phyloP scores from a whole-genome alignment of 2,113 vertebrate genomes.

The Crotophaga sulcirostris region DNA sequence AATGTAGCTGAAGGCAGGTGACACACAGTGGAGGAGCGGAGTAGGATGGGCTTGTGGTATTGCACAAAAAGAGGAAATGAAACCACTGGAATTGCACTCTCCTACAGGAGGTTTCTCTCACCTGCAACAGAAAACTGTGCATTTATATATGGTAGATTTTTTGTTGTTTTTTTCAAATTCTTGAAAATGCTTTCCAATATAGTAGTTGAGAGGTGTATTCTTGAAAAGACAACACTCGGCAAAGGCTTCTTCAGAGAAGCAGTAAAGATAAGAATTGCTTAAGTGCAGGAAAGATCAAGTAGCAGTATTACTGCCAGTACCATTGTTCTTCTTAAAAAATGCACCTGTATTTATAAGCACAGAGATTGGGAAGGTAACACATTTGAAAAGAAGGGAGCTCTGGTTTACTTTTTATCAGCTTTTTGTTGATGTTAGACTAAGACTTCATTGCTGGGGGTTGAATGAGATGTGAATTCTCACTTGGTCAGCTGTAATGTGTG shows the following conservation, averaged over 20 bases:
- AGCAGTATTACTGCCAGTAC: neutral
- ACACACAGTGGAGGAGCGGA: rapidly evolving
- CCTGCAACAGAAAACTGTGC: rapidly evolving
- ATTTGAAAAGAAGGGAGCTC: neutral
- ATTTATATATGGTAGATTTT: neutral
- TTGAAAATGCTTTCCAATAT: neutral
- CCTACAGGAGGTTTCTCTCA: neutral
- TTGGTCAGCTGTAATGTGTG: neutral
- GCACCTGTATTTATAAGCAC: neutral
- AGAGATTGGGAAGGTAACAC: neutral
- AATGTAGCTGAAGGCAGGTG: neutral
- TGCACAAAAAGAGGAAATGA: neutral
- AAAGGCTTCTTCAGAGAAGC: neutral
- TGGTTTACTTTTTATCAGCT: neutral
- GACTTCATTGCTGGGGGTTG: neutral
- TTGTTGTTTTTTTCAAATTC: neutral
- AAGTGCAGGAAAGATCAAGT: neutral
- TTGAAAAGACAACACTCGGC: neutral
- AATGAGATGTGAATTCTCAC: neutral
- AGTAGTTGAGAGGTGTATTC: neutral
- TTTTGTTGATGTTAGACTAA: neutral
- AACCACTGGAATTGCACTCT: neutral
- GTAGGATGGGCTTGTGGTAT: neutral
- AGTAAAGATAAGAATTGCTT: neutral
- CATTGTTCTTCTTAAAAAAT: neutral